phyloP scores from a whole-genome alignment of 2,888 invertebrate genomes.

The Zhuqinia jingwanae region DNA sequence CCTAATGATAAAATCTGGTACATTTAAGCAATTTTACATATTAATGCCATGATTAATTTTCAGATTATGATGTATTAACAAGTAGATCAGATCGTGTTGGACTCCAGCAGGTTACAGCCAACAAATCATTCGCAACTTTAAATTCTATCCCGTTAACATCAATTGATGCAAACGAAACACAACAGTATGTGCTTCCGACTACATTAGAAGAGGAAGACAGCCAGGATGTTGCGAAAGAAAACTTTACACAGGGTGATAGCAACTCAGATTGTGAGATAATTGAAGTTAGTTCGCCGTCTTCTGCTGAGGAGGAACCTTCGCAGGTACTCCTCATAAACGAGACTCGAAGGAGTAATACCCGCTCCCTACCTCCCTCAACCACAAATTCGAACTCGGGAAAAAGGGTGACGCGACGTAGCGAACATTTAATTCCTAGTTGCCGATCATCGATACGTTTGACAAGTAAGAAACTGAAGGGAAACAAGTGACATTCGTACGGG shows the following conservation, averaged over 20 bases:
- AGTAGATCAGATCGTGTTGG: too few species aligned
- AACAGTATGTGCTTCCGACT: neutral
- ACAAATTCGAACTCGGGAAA: neutral
- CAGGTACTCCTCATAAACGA: neutral
- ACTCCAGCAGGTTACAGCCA: too few species aligned
- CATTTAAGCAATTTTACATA: too few species aligned
- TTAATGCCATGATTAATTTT: too few species aligned
- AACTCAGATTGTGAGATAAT: neutral
- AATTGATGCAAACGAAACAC: neutral
- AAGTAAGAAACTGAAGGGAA: slow-evolving; percentile 40
- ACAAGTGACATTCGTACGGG: slow-evolving; percentile 37
- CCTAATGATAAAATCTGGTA: too few species aligned
- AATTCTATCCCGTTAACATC: neutral
- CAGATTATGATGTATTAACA: neutral
- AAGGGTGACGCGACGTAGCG: neutral
- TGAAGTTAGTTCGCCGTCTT: neutral
- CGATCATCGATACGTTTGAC: neutral
- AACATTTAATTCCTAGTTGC: neutral
- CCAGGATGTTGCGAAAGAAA: neutral
- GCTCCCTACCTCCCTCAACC: neutral
- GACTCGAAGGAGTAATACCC: neutral
- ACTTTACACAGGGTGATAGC: neutral
- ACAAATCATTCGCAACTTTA: too few species aligned
- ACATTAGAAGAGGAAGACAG: neutral
- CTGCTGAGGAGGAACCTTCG: neutral